Percentiles rank a stretch among this genome's conserved stretches.
Conservation (phyloP, 2,888 invertebrate genomes). For the Boloria euphrosyne region DNA sequence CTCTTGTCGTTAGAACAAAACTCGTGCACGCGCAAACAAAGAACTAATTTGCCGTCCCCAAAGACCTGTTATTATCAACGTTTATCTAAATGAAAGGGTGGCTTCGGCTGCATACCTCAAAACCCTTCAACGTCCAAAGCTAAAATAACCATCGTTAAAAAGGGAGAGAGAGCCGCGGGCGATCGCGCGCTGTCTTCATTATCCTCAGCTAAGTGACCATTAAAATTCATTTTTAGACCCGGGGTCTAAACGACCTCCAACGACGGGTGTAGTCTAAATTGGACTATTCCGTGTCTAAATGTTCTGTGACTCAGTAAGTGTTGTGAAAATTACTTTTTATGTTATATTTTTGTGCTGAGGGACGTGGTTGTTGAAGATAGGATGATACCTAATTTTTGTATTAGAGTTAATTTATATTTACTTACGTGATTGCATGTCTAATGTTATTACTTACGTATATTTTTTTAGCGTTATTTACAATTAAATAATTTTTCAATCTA, state of each 20-base stretch:
- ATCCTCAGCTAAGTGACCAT: slow-evolving; percentile 68
- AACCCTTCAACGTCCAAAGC: slow-evolving; percentile 35
- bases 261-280: slow-evolving; percentile 19
- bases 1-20: slow-evolving; percentile 15
- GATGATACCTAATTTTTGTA: no score
- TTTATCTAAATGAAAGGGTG: slow-evolving; percentile 38
- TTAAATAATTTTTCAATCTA: no score
- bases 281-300: slow-evolving; percentile 14
- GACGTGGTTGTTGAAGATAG: no score
- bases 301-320: slow-evolving; percentile 4
- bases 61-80: slow-evolving; percentile 36
- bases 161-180: slow-evolving; percentile 37
- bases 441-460: no score
- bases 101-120: slow-evolving; percentile 30
- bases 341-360: not conserved
- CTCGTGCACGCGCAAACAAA: slow-evolving; percentile 31
- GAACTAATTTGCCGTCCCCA: slow-evolving; percentile 37
- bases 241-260: slow-evolving; percentile 19
- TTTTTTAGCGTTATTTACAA: no score
- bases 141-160: slow-evolving; percentile 37
- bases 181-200: slow-evolving; percentile 60
- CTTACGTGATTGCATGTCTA: no score
- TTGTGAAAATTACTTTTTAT: not conserved
- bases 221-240: slow-evolving; percentile 72
- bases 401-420: no score